phyloP scores from a whole-genome alignment of 2,797 vertebrate genomes.

The Atherinosoma microstoma region DNA sequence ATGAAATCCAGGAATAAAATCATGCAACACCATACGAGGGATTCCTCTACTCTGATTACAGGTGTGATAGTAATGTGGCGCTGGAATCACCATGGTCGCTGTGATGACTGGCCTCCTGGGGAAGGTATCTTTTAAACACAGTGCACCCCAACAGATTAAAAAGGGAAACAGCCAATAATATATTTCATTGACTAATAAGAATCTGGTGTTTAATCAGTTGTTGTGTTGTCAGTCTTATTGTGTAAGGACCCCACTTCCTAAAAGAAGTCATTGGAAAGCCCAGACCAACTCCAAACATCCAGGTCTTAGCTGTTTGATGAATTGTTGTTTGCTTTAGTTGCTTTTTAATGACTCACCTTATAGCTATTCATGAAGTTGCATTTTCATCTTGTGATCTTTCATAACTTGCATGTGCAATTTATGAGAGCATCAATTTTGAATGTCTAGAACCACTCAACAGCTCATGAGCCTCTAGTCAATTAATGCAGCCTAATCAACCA shows the following conservation, averaged over 20 bases:
- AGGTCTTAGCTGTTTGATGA: slow-evolving; percentile 25
- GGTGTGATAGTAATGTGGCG: slow-evolving; percentile 34
- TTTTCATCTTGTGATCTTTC: slow-evolving; percentile 12
- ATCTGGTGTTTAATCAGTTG: background rate
- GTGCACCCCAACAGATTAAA: background rate
- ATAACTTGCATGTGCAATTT: background rate
- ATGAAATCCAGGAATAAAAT: slow-evolving; percentile 54
- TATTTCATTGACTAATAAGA: background rate
- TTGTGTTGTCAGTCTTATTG: background rate
- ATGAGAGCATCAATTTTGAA: slow-evolving; percentile 7
- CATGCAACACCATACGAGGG: slow-evolving; percentile 21
- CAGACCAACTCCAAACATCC: slow-evolving; percentile 8
- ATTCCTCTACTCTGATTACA: slow-evolving; percentile 52
- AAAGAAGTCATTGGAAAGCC: slow-evolving; percentile 21
- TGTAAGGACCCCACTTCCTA: background rate
- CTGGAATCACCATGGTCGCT: slow-evolving; percentile 14
- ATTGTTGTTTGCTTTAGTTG: background rate
- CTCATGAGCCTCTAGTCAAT: slow-evolving; percentile 2
- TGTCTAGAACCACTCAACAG: background rate
- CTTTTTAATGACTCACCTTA: slow-evolving; percentile 25
- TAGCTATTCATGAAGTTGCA: slow-evolving; percentile 5
- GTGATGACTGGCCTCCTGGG: slow-evolving; percentile 24
- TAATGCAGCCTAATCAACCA: background rate
- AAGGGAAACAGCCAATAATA: background rate
- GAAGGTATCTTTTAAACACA: slow-evolving; percentile 23